A percentile compares a stretch with the other conserved stretches of the same genome.
Evolutionary conservation across 2,797 vertebrate genomes (phyloP).

Genomic region (Clarias pachynema): DNA sequence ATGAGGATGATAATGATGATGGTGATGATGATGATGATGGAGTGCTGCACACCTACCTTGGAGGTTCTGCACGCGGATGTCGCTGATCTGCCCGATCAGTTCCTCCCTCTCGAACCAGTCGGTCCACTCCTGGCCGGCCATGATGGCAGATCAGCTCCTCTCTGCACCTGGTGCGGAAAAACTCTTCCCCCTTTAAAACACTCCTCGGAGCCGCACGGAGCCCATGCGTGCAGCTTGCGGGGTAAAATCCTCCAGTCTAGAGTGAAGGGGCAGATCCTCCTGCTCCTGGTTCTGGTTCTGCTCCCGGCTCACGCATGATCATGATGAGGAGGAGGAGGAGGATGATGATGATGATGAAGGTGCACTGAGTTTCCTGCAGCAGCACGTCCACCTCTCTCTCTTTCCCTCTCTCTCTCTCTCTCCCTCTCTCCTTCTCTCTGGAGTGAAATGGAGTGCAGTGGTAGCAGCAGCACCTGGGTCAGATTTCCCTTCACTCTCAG

Average conservation of each 20-base stretch:
- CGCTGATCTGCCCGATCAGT: constrained; percentile 95
- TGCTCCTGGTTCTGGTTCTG: neutral
- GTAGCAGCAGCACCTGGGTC: constrained; percentile 23
- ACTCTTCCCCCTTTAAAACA: constrained; percentile 12
- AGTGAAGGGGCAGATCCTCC: neutral
- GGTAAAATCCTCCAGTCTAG: neutral
- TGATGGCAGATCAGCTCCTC: constrained; percentile 58
- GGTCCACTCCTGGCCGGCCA: constrained; percentile 90
- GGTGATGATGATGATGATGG: neutral
- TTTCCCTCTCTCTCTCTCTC: neutral
- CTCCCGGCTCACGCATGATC: constrained; percentile 11
- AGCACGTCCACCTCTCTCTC: neutral
- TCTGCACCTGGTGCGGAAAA: constrained; percentile 41
- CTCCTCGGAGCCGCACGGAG: neutral
- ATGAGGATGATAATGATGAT: neutral
- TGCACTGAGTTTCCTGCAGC: constrained; percentile 18
- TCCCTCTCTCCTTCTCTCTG: neutral
- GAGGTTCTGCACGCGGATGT: constrained; percentile 94
- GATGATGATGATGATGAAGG: neutral
- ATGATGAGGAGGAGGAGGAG: neutral
- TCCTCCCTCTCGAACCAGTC: constrained; percentile 96
- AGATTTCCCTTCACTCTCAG: constrained; percentile 23
- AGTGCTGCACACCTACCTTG: constrained; percentile 81
- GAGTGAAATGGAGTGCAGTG: constrained; percentile 18
- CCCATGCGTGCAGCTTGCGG: constrained; percentile 2